These are phyloP conservation scores for Thripadectes ignobilis DNA, from an alignment of 2,797 vertebrate species.

Conservation along the genomic window DNA sequence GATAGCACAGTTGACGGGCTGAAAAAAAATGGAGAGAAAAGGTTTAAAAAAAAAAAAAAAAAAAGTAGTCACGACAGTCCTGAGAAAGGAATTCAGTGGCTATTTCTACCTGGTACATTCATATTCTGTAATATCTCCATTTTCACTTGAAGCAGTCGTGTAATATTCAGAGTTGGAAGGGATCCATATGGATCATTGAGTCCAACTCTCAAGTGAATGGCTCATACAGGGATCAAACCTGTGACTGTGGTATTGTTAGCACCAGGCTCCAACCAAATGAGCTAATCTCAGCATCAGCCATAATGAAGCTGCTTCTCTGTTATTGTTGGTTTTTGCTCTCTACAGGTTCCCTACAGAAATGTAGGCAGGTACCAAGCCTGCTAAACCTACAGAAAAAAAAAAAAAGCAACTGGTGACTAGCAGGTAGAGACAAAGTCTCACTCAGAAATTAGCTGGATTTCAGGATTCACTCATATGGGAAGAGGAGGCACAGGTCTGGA, in stretches of 20 bases:
- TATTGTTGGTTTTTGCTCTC: not conserved
- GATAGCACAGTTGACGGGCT: not conserved
- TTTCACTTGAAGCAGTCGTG: not conserved
- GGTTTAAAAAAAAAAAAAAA: not conserved
- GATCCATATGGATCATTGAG: not conserved
- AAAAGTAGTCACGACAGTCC: not conserved
- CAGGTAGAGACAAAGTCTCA: not conserved
- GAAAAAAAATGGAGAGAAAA: not conserved
- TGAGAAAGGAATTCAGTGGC: not conserved
- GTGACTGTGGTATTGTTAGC: not conserved
- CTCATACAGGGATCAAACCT: not conserved
- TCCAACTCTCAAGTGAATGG: not conserved
- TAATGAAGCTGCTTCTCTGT: not conserved
- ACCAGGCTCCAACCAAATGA: not conserved
- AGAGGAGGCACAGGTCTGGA: not conserved
- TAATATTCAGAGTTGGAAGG: not conserved
- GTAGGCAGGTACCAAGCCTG: not conserved
- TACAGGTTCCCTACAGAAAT: not conserved
- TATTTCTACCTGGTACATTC: not conserved
- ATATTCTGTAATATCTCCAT: not conserved
- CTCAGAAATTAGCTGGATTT: not conserved
- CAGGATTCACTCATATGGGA: not conserved
- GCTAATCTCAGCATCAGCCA: not conserved
- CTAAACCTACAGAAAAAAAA: not conserved
- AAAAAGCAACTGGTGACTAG: not conserved